Conservation (phyloP, 2,888 invertebrate genomes). For the Papilio elwesi region DNA sequence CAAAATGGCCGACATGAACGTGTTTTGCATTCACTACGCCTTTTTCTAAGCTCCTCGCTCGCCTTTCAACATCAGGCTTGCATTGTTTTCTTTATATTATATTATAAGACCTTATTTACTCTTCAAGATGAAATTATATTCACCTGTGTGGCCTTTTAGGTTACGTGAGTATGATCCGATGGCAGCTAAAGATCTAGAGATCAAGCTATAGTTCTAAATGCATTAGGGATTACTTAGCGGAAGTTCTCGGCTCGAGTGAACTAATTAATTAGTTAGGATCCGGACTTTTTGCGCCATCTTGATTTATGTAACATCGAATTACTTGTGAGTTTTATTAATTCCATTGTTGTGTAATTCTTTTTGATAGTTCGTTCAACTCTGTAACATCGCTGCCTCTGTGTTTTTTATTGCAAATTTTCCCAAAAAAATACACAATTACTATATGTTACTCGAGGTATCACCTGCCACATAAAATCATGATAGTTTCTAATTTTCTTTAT, state of each 20-base stretch:
- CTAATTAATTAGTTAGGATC: constrained; percentile 4
- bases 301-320: constrained; percentile 5
- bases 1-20: constrained; percentile 40
- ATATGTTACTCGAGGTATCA: too few relatives aligned
- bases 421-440: too few relatives aligned
- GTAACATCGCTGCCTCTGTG: too few relatives aligned
- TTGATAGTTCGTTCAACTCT: too few relatives aligned
- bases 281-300: neutral
- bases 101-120: neutral
- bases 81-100: constrained; percentile 14
- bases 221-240: neutral
- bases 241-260: neutral
- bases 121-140: neutral
- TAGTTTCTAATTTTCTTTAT: too few relatives aligned
- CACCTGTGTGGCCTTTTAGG: too few relatives aligned
- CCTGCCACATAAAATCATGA: too few relatives aligned
- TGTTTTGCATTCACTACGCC: constrained; percentile 39
- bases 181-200: too few relatives aligned
- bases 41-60: constrained; percentile 20
- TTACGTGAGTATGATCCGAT: too few relatives aligned
- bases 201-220: neutral
- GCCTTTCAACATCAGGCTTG: neutral
- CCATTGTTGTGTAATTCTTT: neutral
- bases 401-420: too few relatives aligned
- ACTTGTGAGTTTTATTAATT: neutral